Evolutionary conservation across 2,113 vertebrate species (phyloP).

Genomic region (Lophotis ruficrista): DNA sequence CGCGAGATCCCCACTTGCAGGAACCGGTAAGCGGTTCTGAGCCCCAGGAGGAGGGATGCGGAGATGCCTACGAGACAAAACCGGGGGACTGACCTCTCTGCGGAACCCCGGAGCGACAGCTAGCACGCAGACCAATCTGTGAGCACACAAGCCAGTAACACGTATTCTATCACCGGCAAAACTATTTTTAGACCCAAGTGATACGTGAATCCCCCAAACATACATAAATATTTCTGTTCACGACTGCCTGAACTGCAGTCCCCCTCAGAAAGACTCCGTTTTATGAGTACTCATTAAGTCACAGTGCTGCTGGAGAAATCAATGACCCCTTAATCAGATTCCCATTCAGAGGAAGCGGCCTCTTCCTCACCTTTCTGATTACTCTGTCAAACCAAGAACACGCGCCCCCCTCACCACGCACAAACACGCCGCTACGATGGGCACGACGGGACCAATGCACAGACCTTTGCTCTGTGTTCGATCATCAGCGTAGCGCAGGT

Average conservation of each 20-base stretch:
- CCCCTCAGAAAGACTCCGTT: neutral
- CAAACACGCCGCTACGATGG: fast-evolving
- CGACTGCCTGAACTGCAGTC: neutral
- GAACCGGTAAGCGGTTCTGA: neutral
- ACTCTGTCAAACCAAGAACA: neutral
- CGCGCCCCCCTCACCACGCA: fast-evolving
- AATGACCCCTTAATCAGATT: neutral
- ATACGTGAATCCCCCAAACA: neutral
- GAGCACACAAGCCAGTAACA: neutral
- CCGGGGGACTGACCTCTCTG: neutral
- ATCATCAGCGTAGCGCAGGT: fast-evolving
- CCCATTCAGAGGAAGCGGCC: neutral
- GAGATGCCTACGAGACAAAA: neutral
- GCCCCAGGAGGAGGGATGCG: neutral
- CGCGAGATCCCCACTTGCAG: neutral
- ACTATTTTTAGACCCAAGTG: neutral
- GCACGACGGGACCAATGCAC: neutral
- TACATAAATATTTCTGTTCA: neutral
- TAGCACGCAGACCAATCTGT: neutral
- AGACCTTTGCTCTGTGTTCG: neutral
- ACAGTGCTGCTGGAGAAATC: neutral
- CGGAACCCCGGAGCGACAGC: neutral
- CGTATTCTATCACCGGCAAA: neutral
- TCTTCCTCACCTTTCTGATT: neutral
- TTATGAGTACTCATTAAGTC: neutral